Evolutionary conservation across 1,140 invertebrate genomes (phyloP).

Genomic region (Drosophila grimshawi): DNA sequence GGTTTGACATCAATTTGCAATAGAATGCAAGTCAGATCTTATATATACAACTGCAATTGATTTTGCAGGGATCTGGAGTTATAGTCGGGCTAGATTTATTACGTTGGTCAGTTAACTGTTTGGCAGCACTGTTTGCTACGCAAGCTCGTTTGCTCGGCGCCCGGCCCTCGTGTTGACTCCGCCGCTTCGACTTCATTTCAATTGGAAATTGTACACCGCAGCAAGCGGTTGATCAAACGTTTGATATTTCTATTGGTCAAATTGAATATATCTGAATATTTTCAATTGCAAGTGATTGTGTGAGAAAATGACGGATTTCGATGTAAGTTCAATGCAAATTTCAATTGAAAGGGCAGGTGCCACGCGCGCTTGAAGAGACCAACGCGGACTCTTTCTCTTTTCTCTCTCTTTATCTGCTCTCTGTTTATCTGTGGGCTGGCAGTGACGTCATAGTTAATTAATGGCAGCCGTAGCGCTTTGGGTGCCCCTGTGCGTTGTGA

Average conservation of each 20-base stretch:
- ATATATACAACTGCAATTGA: neutral
- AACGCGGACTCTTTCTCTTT: constrained; percentile 9
- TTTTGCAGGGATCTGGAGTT: neutral
- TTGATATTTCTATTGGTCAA: constrained; percentile 34
- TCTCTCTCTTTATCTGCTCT: constrained; percentile 27
- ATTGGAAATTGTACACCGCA: constrained; percentile 60
- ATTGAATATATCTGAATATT: constrained; percentile 46
- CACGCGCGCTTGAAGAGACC: constrained; percentile 2
- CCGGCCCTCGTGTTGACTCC: constrained; percentile 41
- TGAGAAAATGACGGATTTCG: constrained; percentile 61
- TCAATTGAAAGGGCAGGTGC: constrained; percentile 4
- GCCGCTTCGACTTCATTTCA: constrained; percentile 71
- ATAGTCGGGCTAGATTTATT: neutral
- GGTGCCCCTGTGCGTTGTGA: constrained; percentile 6
- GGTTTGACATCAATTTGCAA: neutral
- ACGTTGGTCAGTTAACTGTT: constrained; percentile 31
- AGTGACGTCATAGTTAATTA: constrained; percentile 67
- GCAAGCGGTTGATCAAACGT: constrained; percentile 57
- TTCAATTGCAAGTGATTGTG: constrained; percentile 63
- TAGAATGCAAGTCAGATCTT: neutral
- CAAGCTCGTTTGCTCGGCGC: constrained; percentile 42
- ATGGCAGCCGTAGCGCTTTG: constrained; percentile 1
- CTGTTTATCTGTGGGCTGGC: constrained; percentile 50
- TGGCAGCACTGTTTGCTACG: constrained; percentile 43
- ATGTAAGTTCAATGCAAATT: constrained; percentile 56